Evolutionary conservation across 2,888 invertebrate genomes (phyloP).

Genomic region (Campoletis raptor): DNA sequence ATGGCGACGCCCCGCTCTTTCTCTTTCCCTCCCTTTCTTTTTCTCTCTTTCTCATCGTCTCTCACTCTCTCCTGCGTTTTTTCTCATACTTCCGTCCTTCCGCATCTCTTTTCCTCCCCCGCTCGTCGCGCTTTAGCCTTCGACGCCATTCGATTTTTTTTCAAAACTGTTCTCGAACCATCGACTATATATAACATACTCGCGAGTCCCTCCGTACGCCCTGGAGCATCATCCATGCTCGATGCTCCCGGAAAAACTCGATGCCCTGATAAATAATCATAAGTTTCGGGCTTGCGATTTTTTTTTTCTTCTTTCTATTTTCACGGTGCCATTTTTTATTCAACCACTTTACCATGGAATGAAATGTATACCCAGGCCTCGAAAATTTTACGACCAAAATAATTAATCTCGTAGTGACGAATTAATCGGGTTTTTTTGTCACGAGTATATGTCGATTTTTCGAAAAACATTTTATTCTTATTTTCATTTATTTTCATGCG

Average conservation of each 20-base stretch:
- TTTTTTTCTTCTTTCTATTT: conserved; percentile 52
- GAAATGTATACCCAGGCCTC: background rate
- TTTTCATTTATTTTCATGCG: background rate
- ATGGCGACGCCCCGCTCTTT: conserved; percentile 80
- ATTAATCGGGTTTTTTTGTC: background rate
- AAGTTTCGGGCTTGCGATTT: conserved; percentile 73
- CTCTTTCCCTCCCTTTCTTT: conserved; percentile 66
- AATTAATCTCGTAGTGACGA: conserved; percentile 15
- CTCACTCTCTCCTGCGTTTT: conserved; percentile 67
- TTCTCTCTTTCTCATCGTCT: conserved; percentile 71
- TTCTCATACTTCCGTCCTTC: conserved; percentile 65
- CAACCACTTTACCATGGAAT: conserved; percentile 18
- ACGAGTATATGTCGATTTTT: background rate
- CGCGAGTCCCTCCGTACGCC: conserved; percentile 46
- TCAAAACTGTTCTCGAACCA: conserved; percentile 67
- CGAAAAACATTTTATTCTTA: background rate
- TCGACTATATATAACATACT: conserved; percentile 51
- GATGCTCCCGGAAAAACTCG: conserved; percentile 66
- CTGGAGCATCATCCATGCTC: conserved; percentile 49
- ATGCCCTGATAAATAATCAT: conserved; percentile 82
- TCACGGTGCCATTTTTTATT: conserved; percentile 26
- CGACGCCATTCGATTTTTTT: conserved; percentile 67
- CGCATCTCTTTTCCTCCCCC: conserved; percentile 67
- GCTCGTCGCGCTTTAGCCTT: conserved; percentile 72
- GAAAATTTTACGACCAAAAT: background rate